Evolutionary conservation across 2,888 invertebrate species (phyloP), one percentile per base, ranked within the genome.

Genomic region (Laspeyria flexula): DNA sequence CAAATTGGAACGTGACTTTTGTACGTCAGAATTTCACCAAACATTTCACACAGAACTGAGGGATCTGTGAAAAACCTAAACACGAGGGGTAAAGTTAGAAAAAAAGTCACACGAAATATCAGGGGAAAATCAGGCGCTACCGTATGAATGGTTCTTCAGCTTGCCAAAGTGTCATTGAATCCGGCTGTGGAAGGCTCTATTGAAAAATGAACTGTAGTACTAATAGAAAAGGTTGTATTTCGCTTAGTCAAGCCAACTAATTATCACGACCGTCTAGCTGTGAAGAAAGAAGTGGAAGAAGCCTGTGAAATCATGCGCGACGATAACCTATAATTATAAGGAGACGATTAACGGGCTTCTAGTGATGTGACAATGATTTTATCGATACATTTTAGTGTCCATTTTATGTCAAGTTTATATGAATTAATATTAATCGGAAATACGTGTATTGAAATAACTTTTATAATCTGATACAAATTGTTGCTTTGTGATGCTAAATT

Each of bases 321-420:
- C 81, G 77, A 83, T 84, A 83, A 73, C 77, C 80, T 82, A 79
- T 83, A 83, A 83, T 85, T 81, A 82, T 81, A 73, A 77, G 75
- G 66, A 68, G 77, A 71, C 79, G 80, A 79, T 85, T 83, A 81
- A 58, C 55, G 71, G 77, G 72, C 73, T 68, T 76, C 75, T 71
- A 79, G 79, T 64, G 76, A 43, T 59, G 77, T 35, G 52, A 33
- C 18, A 48, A 18, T 31, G 18, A 52, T 46, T 46, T 39, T 54
- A 41, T 67, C 57, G 60, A 52, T 34, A n/a, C n/a, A n/a, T n/a
- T 31, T 3, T 6, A 31, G 4, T 13, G 21, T 21, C 21, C 5
- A n/a, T n/a, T n/a, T n/a, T n/a, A n/a, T n/a, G n/a, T n/a, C n/a
- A n/a, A n/a, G n/a, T n/a, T n/a, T n/a, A n/a, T n/a, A n/a, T n/a